These are phyloP conservation scores for Callorhinus ursinus DNA, from an alignment of 2,113 vertebrate genomes.

Conservation along the genomic window DNA sequence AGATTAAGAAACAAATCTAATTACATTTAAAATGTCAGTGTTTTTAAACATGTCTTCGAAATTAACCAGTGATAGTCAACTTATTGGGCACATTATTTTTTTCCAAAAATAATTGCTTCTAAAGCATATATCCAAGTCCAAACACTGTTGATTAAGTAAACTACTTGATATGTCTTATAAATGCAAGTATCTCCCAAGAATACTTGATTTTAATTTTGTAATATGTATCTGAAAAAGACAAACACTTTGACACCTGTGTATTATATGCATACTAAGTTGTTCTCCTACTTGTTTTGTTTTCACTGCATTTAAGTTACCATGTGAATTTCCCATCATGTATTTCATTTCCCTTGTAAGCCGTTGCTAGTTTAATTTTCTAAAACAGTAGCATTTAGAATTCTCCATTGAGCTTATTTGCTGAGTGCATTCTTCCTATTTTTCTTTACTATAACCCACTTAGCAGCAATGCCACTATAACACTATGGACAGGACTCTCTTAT, in stretches of 20 bases:
- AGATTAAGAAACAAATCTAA: neutral
- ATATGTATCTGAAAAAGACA: neutral
- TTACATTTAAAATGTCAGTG: neutral
- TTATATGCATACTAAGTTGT: neutral
- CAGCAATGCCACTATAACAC: neutral
- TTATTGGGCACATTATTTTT: neutral
- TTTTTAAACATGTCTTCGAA: neutral
- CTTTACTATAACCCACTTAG: neutral
- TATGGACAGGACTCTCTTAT: neutral
- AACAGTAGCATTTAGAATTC: neutral
- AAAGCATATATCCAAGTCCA: neutral
- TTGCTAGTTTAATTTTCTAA: neutral
- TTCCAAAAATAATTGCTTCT: slow-evolving; percentile 1
- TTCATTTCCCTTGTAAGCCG: neutral
- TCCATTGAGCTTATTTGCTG: neutral
- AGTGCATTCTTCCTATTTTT: neutral
- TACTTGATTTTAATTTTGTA: neutral
- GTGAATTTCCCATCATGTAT: neutral
- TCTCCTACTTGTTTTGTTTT: neutral
- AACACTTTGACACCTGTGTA: neutral
- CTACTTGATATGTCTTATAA: neutral
- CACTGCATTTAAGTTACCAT: neutral
- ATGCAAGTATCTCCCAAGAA: neutral
- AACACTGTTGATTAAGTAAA: neutral
- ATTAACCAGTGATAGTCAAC: neutral